Evolutionary conservation across 2,797 vertebrate species (phyloP).

Genomic region (Myotis planiceps): DNA sequence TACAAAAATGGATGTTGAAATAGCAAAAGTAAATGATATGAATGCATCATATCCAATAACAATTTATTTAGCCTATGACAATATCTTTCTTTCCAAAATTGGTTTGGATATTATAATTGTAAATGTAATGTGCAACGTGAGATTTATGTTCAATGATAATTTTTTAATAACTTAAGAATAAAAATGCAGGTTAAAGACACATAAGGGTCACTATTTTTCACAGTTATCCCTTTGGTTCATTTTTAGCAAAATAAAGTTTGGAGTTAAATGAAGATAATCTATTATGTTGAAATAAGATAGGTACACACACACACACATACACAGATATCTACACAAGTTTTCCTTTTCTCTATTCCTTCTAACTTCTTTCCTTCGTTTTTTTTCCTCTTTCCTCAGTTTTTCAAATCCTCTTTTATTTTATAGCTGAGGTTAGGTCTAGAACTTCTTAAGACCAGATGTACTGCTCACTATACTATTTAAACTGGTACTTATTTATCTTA

Average conservation of each 20-base stretch:
- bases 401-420: not conserved
- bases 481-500: not conserved
- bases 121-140: not conserved
- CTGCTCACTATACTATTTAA: not conserved
- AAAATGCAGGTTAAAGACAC: not conserved
- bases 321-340: not conserved
- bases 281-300: not conserved
- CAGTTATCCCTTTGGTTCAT: not conserved
- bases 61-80: constrained; percentile 2
- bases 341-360: not conserved
- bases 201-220: not conserved
- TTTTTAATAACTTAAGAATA: not conserved
- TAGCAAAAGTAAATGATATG: constrained; percentile 11
- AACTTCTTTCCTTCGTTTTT: not conserved
- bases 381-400: not conserved
- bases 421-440: not conserved
- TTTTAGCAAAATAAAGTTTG: constrained; percentile 2
- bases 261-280: not conserved
- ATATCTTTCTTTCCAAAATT: not conserved
- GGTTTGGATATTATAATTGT: not conserved
- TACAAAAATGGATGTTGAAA: constrained; percentile 52
- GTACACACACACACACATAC: not conserved
- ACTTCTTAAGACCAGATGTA: not conserved
- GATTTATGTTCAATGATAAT: not conserved
- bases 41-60: constrained; percentile 7